These are phyloP conservation scores for Hoplostethus mediterraneus DNA, from an alignment of 2,797 vertebrate genomes.

Conservation along the genomic window DNA sequence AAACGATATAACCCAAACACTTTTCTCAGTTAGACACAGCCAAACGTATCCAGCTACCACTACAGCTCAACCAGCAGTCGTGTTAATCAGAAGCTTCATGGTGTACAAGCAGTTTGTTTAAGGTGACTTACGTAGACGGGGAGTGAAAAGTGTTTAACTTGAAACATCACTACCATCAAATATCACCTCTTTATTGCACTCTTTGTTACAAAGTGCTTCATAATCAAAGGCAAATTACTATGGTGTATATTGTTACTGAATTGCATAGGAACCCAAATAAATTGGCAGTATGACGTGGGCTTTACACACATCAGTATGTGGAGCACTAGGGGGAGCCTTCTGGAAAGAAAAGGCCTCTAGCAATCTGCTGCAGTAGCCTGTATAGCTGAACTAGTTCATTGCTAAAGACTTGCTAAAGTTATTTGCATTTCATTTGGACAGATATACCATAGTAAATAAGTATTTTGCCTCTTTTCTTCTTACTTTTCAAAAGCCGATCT, in stretches of 20 bases:
- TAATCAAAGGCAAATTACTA: slow-evolving; percentile 5
- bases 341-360: too few relatives aligned
- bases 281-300: slow-evolving; percentile 49
- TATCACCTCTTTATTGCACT: neutral
- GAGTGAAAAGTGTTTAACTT: neutral
- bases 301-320: slow-evolving; percentile 27
- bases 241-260: neutral
- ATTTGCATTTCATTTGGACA: slow-evolving; percentile 8
- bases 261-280: slow-evolving; percentile 36
- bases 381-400: neutral
- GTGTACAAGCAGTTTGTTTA: slow-evolving; percentile 50
- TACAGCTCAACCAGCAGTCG: slow-evolving; percentile 1
- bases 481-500: slow-evolving; percentile 47
- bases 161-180: neutral
- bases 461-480: slow-evolving; percentile 31
- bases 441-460: neutral
- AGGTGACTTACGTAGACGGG: slow-evolving; percentile 10
- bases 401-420: neutral
- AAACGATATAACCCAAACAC: slow-evolving; percentile 19
- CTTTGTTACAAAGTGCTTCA: slow-evolving; percentile 9
- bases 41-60: slow-evolving; percentile 6
- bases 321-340: slow-evolving; percentile 24
- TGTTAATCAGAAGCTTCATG: slow-evolving; percentile 32
- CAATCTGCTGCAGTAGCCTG: neutral
- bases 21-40: slow-evolving; percentile 22